A percentile compares a stretch with the other conserved stretches of the same genome.
Evolutionary conservation across 2,888 invertebrate species (phyloP).

Genomic region (Ethmia dodecea): DNA sequence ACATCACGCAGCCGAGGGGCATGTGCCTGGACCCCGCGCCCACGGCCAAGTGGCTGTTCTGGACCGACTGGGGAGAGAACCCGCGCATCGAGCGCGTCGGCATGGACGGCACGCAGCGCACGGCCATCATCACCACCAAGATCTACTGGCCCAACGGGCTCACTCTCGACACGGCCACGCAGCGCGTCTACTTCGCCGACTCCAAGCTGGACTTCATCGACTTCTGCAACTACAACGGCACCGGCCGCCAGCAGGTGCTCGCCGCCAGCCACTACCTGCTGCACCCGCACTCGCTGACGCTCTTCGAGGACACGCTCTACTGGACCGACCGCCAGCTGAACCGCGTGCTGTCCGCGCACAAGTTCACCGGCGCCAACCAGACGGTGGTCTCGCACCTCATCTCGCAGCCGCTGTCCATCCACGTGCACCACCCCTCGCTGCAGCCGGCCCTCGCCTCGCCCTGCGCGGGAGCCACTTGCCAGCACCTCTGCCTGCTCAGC

Average conservation of each 20-base stretch:
- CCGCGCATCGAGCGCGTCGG: constrained; percentile 97
- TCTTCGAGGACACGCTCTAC: constrained; percentile 97
- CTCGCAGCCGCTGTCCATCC: constrained; percentile 96
- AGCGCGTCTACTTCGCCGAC: constrained; percentile 97
- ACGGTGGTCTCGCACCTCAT: constrained; percentile 96
- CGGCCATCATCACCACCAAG: constrained; percentile 92
- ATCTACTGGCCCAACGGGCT: constrained; percentile 99
- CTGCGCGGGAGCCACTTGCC: constrained; percentile 83
- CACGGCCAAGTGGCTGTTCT: constrained; percentile 92
- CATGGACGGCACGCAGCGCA: constrained; percentile 94
- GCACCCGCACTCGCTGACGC: constrained; percentile 95
- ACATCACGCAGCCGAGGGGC: constrained; percentile 97
- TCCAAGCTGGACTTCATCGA: constrained; percentile 98
- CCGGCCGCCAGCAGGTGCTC: constrained; percentile 91
- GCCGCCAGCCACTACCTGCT: constrained; percentile 94
- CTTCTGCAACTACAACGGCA: constrained; percentile 97
- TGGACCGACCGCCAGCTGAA: constrained; percentile 98
- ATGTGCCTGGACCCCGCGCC: constrained; percentile 97
- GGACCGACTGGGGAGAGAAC: constrained; percentile 99
- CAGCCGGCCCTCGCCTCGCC: constrained; percentile 90
- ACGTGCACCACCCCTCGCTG: constrained; percentile 95
- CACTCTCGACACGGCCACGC: constrained; percentile 95
- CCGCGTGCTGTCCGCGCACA: constrained; percentile 92
- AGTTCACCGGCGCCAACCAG: constrained; percentile 94
- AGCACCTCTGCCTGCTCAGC: constrained; percentile 94